Percentiles rank a stretch among this genome's conserved stretches.
These are phyloP conservation scores for Solenodon paradoxus DNA, from an alignment of 2,113 vertebrate species.

Conservation along the genomic window DNA sequence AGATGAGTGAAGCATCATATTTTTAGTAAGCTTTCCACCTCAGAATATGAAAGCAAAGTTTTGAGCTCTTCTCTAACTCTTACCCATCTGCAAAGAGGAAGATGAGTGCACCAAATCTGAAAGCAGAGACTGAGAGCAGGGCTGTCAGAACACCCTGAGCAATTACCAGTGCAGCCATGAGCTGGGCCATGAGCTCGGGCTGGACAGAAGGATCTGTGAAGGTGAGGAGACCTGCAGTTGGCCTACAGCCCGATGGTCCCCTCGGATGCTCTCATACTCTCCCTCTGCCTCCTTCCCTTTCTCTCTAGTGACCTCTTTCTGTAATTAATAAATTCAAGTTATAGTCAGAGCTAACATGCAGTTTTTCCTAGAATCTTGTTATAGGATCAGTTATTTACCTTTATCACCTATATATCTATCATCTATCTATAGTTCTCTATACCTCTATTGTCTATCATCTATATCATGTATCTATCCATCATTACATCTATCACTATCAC, in stretches of 20 bases:
- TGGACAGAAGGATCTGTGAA: constrained; percentile 96
- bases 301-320: neutral
- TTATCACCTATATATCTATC: too few relatives aligned
- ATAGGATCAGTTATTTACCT: too few relatives aligned
- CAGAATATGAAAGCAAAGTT: neutral
- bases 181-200: constrained; percentile 95
- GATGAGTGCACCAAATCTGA: constrained; percentile 97
- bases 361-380: neutral
- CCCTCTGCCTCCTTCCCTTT: too few relatives aligned
- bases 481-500: too few relatives aligned
- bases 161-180: constrained; percentile 97
- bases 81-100: constrained; percentile 90
- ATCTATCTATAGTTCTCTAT: too few relatives aligned
- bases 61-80: constrained; percentile 21
- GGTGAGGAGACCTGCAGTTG: too few relatives aligned
- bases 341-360: neutral
- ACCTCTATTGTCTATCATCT: too few relatives aligned
- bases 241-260: too few relatives aligned
- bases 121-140: constrained; percentile 96
- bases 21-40: neutral
- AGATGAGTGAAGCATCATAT: constrained; percentile 41
- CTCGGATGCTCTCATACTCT: too few relatives aligned
- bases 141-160: constrained; percentile 95
- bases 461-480: too few relatives aligned
- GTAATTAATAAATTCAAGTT: neutral